Base-by-base conservation (phyloP, 2,113 vertebrate genomes). In the Nannospalax galili region DNA sequence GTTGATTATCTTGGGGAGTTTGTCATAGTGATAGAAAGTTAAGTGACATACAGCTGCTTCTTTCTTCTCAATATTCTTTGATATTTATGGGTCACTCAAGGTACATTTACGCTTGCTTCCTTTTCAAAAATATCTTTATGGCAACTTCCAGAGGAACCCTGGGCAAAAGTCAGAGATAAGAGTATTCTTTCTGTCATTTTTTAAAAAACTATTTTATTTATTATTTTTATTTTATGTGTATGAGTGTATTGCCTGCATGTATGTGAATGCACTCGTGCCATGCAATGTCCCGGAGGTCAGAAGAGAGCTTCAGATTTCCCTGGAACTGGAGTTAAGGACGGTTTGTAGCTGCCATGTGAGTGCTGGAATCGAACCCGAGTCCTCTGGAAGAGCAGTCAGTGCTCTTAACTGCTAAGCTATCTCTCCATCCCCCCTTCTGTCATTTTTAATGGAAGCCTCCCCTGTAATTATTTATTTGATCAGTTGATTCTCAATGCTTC, bases 151-250 rank as follows among this genome's bases (percentile, higher is more conserved):
- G 56, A 92, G 74, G 52, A 32, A 70, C 0, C 0, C 26, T 20
- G 58, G 12, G 20, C 20, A 1, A 1, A 1, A 3, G 2, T 19
- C 19, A 16, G 5, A 58, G n/a, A 14, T 0, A 0, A n/a, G 42
- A 62, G 32, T n/a, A 7, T 5, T 67, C 19, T 8, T 73, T 65
- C 42, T 20, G 0, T 42, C 22, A n/a, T 67, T 17, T 67, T 65
- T 30, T n/a, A n/a, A n/a, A n/a, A n/a, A n/a, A n/a, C n/a, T n/a
- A n/a, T n/a, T n/a, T n/a, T n/a, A n/a, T n/a, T n/a, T n/a, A n/a
- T n/a, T n/a, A n/a, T n/a, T n/a, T n/a, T n/a, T n/a, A n/a, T n/a
- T n/a, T n/a, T n/a, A n/a, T n/a, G n/a, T n/a, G n/a, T n/a, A n/a
- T n/a, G n/a, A n/a, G n/a, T n/a, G n/a, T n/a, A n/a, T n/a, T n/a